phyloP scores from a whole-genome alignment of 2,113 vertebrate genomes.

The Sinosuthora webbiana region DNA sequence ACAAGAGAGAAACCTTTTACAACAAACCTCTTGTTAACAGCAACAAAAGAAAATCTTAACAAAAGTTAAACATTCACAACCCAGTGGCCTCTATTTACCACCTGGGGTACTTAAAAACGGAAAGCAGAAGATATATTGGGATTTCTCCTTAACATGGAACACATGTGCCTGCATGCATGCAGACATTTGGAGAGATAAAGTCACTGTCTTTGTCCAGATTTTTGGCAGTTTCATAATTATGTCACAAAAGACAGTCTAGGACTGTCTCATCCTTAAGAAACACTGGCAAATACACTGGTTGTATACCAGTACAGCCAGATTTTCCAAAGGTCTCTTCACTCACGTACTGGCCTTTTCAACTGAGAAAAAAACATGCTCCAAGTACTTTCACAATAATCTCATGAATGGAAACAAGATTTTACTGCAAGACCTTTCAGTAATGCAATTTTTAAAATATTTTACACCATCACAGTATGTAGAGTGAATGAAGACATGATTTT shows the following conservation, averaged over 20 bases:
- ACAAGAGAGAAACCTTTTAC: slow-evolving; percentile 36
- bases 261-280: background rate
- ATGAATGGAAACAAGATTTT: background rate
- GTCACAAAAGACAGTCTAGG: background rate
- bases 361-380: background rate
- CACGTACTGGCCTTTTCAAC: accelerated
- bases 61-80: background rate
- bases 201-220: background rate
- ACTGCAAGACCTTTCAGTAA: background rate
- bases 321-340: background rate
- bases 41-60: background rate
- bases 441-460: background rate
- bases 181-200: background rate
- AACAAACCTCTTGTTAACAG: background rate
- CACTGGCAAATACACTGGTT: background rate
- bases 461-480: background rate
- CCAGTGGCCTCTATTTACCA: background rate
- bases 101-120: background rate
- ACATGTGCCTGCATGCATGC: background rate
- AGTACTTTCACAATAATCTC: background rate
- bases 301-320: background rate
- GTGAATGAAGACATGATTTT: background rate
- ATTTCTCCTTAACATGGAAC: background rate
- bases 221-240: background rate
- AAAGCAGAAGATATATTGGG: background rate